These are phyloP conservation scores for Rhinoraja longicauda DNA, from an alignment of 2,797 vertebrate species.

Conservation along the genomic window DNA sequence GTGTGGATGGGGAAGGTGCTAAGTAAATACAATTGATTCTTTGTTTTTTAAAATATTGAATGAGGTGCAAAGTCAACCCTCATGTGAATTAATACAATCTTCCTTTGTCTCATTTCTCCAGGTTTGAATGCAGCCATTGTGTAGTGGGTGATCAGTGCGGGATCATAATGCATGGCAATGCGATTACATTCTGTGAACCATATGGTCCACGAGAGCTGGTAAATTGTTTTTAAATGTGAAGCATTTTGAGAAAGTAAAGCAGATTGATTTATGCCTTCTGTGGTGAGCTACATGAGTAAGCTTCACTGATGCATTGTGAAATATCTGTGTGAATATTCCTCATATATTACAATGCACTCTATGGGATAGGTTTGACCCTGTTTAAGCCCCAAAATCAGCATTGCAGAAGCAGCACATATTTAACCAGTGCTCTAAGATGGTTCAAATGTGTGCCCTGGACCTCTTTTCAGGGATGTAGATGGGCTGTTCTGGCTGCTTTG, in stretches of 20 bases:
- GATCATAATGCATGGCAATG: slow-evolving; percentile 81
- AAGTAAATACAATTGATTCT: neutral
- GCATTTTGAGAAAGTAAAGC: neutral
- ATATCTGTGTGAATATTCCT: neutral
- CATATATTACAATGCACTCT: neutral
- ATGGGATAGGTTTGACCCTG: neutral
- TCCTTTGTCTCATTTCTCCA: slow-evolving; percentile 47
- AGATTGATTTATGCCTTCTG: slow-evolving; percentile 6
- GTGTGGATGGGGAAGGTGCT: neutral
- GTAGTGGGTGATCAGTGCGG: slow-evolving; percentile 85
- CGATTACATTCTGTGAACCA: slow-evolving; percentile 87
- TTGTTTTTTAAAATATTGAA: neutral
- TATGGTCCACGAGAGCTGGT: slow-evolving; percentile 89
- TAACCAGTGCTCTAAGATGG: neutral
- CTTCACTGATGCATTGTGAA: neutral
- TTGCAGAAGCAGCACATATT: neutral
- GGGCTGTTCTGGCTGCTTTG: neutral
- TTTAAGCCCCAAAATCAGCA: too few species aligned
- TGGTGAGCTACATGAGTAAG: neutral
- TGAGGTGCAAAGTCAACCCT: neutral
- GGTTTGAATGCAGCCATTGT: slow-evolving; percentile 85
- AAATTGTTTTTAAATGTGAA: slow-evolving; percentile 49
- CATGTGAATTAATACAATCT: neutral
- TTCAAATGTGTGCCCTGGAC: neutral
- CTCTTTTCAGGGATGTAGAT: neutral